Base-by-base conservation (phyloP, 2,113 vertebrate species). In the Eretmochelys imbricata region DNA sequence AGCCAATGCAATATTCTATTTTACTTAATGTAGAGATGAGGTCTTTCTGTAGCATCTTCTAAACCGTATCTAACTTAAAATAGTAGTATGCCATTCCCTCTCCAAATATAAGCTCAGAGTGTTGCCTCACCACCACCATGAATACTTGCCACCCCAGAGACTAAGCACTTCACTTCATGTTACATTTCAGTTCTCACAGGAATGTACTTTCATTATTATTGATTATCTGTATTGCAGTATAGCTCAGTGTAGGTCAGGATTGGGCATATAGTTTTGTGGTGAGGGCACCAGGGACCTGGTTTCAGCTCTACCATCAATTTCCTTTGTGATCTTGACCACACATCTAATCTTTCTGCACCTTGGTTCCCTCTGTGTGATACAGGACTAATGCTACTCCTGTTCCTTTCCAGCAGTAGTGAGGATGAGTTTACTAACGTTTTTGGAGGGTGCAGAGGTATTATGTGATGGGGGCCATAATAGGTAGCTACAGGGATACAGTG, bases 41-140 rank as follows among this genome's bases (percentile, higher is more conserved):
- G 1, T 69, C 11, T 5, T 75, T 75, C 62, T 79, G 12, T 8
- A 53, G 4, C n/a, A 69, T 91, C 85, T 93, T 10, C 14, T 35
- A 31, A 2, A 49, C 38, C 72, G 6, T 31, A 14, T 24, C 25
- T 72, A 51, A 85, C 53, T 7, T 49, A 80, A 22, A 12, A n/a
- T 69, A 19, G 31, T 35, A 69, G 10, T 69, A 69, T 69, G 62
- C 35, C 1, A 25, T 17, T 78, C 4, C 80, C 46, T 0, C 0
- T 11, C 8, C 10, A 80, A 89, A 65, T 17, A 6, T 84, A 51
- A 9, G 35, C 10, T 1, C 85, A 3, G 9, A 84, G 78, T 38
- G 6, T 29, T 48, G 80, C 2, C 25, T 0, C 0, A 3, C 49
- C 54, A 11, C 65, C 57, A 49, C 1, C 62, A 5, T 29, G 88